Evolutionary conservation across 2,113 vertebrate genomes (phyloP).

Genomic region (Piprites chloris): DNA sequence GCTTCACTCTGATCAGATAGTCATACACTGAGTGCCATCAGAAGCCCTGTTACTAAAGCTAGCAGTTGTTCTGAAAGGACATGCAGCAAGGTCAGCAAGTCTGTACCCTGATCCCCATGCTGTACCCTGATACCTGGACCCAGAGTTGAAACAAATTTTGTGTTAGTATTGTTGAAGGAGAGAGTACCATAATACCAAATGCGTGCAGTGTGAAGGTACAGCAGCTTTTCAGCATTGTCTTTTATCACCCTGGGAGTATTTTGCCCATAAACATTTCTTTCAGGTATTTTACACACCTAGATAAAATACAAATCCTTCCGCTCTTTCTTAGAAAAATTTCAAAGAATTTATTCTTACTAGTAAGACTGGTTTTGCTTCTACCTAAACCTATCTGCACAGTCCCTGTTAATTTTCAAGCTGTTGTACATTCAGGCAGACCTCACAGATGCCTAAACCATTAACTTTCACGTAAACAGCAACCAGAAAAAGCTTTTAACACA

Average conservation of each 20-base stretch:
- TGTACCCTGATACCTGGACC: neutral
- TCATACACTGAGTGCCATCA: neutral
- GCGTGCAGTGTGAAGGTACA: neutral
- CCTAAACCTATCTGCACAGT: neutral
- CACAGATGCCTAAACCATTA: neutral
- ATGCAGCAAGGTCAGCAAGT: neutral
- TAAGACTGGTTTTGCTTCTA: neutral
- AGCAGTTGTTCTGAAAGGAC: neutral
- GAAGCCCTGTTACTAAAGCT: neutral
- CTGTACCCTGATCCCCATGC: neutral
- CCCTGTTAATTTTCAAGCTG: neutral
- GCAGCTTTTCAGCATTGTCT: neutral
- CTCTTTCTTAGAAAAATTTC: neutral
- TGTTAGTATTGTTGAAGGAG: neutral
- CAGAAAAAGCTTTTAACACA: neutral
- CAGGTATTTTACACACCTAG: neutral
- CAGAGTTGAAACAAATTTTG: neutral
- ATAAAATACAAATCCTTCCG: neutral
- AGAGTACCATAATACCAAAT: neutral
- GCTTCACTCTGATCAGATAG: neutral
- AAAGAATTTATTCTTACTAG: neutral
- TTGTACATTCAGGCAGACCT: neutral
- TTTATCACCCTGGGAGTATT: neutral
- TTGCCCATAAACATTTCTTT: neutral
- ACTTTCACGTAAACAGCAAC: neutral